phyloP scores from a whole-genome alignment of 2,888 invertebrate genomes.

The Coleophora flavipennella region DNA sequence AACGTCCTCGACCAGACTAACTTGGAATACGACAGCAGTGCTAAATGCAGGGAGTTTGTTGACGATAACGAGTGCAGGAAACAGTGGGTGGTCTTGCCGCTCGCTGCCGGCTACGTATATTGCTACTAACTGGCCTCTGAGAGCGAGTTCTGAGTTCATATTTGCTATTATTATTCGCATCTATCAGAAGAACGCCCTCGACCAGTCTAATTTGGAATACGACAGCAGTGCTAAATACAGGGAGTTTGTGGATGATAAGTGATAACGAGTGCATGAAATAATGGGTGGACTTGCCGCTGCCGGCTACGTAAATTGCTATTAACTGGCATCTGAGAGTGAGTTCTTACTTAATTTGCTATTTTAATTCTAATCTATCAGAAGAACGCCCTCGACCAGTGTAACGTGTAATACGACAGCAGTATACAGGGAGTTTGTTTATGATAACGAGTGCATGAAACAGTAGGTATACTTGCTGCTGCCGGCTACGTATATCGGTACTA shows the following conservation, averaged over 20 bases:
- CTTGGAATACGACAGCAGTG: slow-evolving; percentile 41
- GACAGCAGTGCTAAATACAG: slow-evolving; percentile 48
- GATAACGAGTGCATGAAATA: slow-evolving; percentile 90
- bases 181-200: slow-evolving; percentile 33
- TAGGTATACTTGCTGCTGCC: slow-evolving; percentile 94
- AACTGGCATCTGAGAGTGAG: slow-evolving; percentile 96
- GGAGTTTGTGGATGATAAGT: slow-evolving; percentile 67
- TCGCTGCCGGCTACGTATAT: slow-evolving; percentile 94
- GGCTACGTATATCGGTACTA: slow-evolving; percentile 93
- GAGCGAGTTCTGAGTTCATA: slow-evolving; percentile 66
- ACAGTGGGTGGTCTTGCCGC: slow-evolving; percentile 93
- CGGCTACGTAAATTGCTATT: slow-evolving; percentile 92
- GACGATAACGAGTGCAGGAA: slow-evolving; percentile 85
- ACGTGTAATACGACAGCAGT: slow-evolving; percentile 41
- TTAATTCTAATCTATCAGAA: slow-evolving; percentile 15
- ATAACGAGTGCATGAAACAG: slow-evolving; percentile 89
- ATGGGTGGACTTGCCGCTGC: slow-evolving; percentile 92
- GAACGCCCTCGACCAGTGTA: slow-evolving; percentile 41
- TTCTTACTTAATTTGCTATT: background rate
- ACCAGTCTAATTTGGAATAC: slow-evolving; percentile 41
- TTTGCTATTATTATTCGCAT: background rate
- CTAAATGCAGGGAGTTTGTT: slow-evolving; percentile 59
- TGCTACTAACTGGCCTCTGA: slow-evolving; percentile 96
- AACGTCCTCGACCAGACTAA: slow-evolving; percentile 42
- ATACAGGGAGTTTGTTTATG: slow-evolving; percentile 61